Evolutionary conservation across 2,888 invertebrate species (phyloP).

Genomic region (Elegia similella): DNA sequence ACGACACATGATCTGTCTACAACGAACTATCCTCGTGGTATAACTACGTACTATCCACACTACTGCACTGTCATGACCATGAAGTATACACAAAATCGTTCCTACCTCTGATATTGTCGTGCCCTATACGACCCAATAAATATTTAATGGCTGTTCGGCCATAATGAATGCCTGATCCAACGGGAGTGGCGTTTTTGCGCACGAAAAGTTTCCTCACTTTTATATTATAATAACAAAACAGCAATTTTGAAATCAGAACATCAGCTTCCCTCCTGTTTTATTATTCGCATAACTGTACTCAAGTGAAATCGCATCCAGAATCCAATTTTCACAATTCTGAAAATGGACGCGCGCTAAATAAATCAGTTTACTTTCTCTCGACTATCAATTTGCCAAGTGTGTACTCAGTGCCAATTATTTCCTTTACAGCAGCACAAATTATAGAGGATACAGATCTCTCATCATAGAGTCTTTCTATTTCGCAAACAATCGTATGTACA

Average conservation of each 20-base stretch:
- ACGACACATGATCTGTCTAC: no score
- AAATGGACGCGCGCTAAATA: conserved; percentile 55
- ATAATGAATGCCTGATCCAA: conserved; percentile 37
- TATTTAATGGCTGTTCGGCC: conserved; percentile 48
- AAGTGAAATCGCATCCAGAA: conserved; percentile 56
- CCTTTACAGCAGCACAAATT: conserved; percentile 18
- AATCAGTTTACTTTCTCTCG: conserved; percentile 57
- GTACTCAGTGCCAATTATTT: conserved; percentile 41
- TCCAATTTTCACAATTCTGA: conserved; percentile 52
- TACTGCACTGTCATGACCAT: no score
- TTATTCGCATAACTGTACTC: conserved; percentile 44
- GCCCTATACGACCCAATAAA: conserved; percentile 57
- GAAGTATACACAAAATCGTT: no score
- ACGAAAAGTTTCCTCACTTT: no score
- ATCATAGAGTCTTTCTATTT: neutral
- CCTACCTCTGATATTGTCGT: conserved; percentile 58
- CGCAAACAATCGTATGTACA: neutral
- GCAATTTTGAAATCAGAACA: conserved; percentile 48
- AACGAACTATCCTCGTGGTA: no score
- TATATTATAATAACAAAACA: conserved; percentile 44
- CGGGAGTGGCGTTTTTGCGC: conserved; percentile 40
- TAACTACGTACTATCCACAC: no score
- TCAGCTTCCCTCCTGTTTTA: conserved; percentile 36
- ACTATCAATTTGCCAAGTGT: conserved; percentile 47
- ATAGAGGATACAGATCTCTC: neutral